A percentile compares a stretch with the other conserved stretches of the same genome.
These are phyloP conservation scores for Neocrepidodera transversa DNA, from an alignment of 2,888 invertebrate species.

Conservation along the genomic window DNA sequence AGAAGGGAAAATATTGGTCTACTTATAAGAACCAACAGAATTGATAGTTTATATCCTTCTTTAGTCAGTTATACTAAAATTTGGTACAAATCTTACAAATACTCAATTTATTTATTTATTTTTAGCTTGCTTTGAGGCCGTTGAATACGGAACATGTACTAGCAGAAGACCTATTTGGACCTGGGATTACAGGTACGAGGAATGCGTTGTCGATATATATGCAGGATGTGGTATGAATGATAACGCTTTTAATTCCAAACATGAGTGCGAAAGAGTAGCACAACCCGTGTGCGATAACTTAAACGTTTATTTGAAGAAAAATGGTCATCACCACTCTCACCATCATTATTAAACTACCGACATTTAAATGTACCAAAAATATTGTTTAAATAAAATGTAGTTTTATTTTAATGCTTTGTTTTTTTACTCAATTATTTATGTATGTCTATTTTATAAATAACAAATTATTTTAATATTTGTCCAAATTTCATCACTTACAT, in stretches of 20 bases:
- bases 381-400: too few species aligned
- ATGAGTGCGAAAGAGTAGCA: not conserved
- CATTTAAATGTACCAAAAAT: too few species aligned
- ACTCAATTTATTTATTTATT: not conserved
- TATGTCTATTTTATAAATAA: too few species aligned
- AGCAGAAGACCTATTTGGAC: not conserved
- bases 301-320: not conserved
- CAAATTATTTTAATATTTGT: too few species aligned
- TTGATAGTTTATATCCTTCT: too few species aligned
- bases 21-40: too few species aligned
- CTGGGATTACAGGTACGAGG: slow-evolving; percentile 4
- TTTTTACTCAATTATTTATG: too few species aligned
- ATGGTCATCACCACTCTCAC: not conserved
- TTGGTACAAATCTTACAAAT: too few species aligned
- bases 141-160: not conserved
- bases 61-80: too few species aligned
- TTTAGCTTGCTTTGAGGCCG: not conserved
- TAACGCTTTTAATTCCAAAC: not conserved
- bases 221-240: not conserved
- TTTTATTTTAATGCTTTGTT: too few species aligned
- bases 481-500: too few species aligned
- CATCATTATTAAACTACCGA: slow-evolving; percentile 4
- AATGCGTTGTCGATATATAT: not conserved
- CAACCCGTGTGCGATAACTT: not conserved
- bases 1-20: too few species aligned